phyloP scores from a whole-genome alignment of 2,888 invertebrate species.

The Drosophila seclusa region DNA sequence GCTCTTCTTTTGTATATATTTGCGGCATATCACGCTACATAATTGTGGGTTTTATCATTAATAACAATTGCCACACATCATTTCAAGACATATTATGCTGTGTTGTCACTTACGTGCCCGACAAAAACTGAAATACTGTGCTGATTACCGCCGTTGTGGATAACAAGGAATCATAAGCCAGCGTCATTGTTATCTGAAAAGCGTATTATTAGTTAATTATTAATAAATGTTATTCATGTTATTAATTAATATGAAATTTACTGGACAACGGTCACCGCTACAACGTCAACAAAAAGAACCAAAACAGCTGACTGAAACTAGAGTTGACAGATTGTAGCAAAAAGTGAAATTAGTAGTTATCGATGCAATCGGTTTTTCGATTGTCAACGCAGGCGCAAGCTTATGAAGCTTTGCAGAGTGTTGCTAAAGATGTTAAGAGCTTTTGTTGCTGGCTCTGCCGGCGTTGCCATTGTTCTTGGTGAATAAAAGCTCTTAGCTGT shows the following conservation, averaged over 20 bases:
- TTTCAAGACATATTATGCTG: background rate
- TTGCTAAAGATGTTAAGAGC: background rate
- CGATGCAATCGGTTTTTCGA: conserved; percentile 30
- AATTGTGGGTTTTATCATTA: conserved; percentile 18
- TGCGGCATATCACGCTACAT: conserved; percentile 90
- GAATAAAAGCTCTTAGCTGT: conserved; percentile 30
- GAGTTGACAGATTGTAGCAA: conserved; percentile 24
- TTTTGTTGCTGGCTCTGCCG: conserved; percentile 16
- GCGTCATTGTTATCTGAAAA: conserved; percentile 40
- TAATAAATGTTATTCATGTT: conserved; percentile 12
- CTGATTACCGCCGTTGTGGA: conserved; percentile 89
- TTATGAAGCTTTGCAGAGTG: conserved; percentile 12
- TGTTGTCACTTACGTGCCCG: conserved; percentile 91
- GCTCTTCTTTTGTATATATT: conserved; percentile 90
- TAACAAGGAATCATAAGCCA: conserved; percentile 75
- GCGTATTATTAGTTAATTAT: conserved; percentile 10
- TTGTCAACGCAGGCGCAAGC: conserved; percentile 1
- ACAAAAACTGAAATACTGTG: conserved; percentile 93
- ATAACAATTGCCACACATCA: conserved; percentile 6
- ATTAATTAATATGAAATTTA: conserved; percentile 10
- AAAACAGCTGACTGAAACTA: conserved; percentile 62
- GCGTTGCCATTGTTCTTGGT: conserved; percentile 18
- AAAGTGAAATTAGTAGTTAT: conserved; percentile 1
- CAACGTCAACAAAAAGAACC: conserved; percentile 76
- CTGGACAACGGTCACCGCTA: conserved; percentile 44